Conservation (phyloP, 92 coral and sea anemone genomes). For the Bergia puertoricense region DNA sequence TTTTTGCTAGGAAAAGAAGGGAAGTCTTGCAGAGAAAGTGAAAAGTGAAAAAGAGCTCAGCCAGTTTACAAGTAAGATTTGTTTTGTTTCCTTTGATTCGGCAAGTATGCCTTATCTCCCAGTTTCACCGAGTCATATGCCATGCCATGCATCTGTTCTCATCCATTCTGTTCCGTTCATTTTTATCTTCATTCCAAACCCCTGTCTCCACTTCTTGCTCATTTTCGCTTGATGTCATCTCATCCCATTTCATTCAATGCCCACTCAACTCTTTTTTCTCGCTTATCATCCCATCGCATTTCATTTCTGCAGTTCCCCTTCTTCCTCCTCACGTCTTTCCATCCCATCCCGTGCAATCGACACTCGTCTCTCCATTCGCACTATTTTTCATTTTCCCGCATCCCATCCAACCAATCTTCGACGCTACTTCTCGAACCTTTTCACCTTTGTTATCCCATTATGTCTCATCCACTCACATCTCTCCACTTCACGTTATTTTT, state of each 20-base stretch:
- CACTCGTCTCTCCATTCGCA: too few species aligned
- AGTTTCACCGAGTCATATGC: neutral
- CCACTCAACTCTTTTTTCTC: too few species aligned
- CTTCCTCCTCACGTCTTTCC: too few species aligned
- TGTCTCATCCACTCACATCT: neutral
- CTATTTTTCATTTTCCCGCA: too few species aligned
- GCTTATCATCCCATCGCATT: too few species aligned
- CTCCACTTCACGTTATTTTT: neutral
- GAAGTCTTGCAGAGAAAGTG: conserved; percentile 53
- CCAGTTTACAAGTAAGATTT: neutral
- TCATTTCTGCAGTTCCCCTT: too few species aligned
- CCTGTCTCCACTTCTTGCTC: neutral
- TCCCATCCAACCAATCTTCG: too few species aligned
- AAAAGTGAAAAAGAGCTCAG: conserved; percentile 29
- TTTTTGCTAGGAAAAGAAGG: conserved; percentile 66
- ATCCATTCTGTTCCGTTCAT: neutral
- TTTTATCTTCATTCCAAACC: neutral
- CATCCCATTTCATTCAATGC: neutral
- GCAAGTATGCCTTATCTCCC: neutral
- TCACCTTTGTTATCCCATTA: too few species aligned
- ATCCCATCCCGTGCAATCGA: too few species aligned
- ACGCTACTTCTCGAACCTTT: too few species aligned
- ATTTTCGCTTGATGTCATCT: neutral
- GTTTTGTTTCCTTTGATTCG: neutral
- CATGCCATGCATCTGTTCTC: neutral